phyloP scores from a whole-genome alignment of 1,140 invertebrate genomes.

The Brachionus plicatilis region DNA sequence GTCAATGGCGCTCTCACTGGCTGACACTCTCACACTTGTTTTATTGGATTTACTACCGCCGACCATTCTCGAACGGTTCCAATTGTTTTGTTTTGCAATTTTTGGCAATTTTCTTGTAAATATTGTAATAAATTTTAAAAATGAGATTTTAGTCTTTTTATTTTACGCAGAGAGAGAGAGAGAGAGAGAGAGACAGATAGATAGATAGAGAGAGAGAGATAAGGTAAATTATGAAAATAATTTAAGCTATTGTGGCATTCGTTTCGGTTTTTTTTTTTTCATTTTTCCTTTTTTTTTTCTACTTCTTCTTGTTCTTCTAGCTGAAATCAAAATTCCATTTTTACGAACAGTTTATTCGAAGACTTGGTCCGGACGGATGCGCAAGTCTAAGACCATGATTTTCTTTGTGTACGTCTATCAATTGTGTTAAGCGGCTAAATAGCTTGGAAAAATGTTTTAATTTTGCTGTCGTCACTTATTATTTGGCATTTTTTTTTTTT shows the following conservation, averaged over 20 bases:
- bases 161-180: not conserved
- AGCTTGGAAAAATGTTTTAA: not conserved
- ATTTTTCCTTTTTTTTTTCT: not conserved
- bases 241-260: not conserved
- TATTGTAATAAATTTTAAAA: slow-evolving; percentile 37
- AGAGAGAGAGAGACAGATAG: too few relatives aligned
- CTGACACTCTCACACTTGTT: not conserved
- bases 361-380: not conserved
- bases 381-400: not conserved
- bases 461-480: not conserved
- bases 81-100: slow-evolving; percentile 27
- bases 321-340: not conserved
- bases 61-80: not conserved
- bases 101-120: slow-evolving; percentile 19
- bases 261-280: not conserved
- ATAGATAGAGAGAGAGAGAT: not conserved
- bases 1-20: not conserved
- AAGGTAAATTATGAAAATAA: not conserved
- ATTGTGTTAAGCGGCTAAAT: not conserved
- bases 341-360: not conserved
- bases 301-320: not conserved
- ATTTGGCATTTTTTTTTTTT: not conserved
- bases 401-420: not conserved
- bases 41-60: slow-evolving; percentile 9
- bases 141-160: slow-evolving; percentile 32